These are phyloP conservation scores for Desmodus rotundus DNA, from an alignment of 2,113 vertebrate genomes.

Conservation along the genomic window DNA sequence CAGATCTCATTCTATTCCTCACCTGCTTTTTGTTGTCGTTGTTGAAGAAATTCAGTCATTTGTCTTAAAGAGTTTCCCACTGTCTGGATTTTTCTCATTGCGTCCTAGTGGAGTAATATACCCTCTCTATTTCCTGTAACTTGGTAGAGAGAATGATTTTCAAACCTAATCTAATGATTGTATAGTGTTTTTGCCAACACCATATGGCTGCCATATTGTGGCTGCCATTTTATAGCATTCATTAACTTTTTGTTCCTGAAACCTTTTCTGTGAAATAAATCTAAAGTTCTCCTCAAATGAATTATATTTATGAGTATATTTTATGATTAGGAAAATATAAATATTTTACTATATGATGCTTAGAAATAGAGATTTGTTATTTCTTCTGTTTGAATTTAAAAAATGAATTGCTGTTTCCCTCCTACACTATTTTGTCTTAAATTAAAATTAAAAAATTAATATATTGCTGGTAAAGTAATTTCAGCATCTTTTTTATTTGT, in stretches of 20 bases:
- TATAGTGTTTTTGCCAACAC: background rate
- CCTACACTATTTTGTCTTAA: background rate
- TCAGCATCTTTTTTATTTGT: background rate
- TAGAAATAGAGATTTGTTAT: background rate
- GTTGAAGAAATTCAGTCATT: constrained; percentile 10
- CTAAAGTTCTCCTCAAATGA: background rate
- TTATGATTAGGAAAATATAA: constrained; percentile 28
- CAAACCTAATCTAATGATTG: background rate
- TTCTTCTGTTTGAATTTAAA: constrained; percentile 5
- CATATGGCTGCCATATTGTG: background rate
- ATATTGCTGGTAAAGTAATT: background rate
- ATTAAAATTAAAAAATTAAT: constrained; percentile 9
- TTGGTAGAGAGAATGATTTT: constrained; percentile 16
- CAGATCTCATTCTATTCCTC: background rate
- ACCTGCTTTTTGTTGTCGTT: background rate
- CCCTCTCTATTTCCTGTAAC: constrained; percentile 17
- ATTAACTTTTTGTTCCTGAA: background rate
- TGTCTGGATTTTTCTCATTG: constrained; percentile 10
- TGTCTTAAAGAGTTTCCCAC: background rate
- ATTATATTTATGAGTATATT: background rate
- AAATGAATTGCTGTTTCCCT: constrained; percentile 8
- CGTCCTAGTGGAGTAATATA: background rate
- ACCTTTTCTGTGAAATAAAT: background rate
- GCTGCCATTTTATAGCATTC: background rate
- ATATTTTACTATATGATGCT: background rate